A percentile compares a stretch with the other conserved stretches of the same genome.
Evolutionary conservation across 1,140 invertebrate genomes (phyloP).

Genomic region (Ylistrum balloti): DNA sequence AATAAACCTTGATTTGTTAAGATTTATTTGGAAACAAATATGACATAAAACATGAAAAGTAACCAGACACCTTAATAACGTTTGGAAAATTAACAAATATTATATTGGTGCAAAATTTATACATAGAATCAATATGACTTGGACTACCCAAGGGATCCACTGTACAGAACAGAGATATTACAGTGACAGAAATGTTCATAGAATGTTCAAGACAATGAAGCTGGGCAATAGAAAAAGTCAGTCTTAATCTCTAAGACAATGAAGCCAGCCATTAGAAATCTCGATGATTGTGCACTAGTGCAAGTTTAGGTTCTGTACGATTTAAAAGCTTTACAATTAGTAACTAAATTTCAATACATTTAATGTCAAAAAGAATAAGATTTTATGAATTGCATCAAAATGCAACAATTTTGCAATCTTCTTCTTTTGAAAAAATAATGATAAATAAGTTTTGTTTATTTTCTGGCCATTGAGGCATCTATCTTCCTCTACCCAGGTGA

Average conservation of each 20-base stretch:
- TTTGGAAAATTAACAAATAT: background rate
- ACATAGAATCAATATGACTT: background rate
- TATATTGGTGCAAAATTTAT: background rate
- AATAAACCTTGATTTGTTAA: conserved; percentile 2
- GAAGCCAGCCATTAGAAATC: background rate
- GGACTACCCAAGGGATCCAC: background rate
- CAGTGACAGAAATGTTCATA: no score
- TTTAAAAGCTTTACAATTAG: background rate
- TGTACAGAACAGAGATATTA: background rate
- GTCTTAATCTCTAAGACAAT: background rate
- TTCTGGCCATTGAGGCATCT: no score
- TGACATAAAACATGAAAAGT: conserved; percentile 29
- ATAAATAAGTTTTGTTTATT: no score
- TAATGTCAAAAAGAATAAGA: background rate
- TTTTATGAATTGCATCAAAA: background rate
- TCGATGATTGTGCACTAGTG: background rate
- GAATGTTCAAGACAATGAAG: background rate
- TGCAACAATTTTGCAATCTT: background rate
- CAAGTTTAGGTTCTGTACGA: background rate
- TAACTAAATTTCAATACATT: background rate
- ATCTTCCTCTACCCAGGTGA: no score
- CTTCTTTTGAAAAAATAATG: background rate
- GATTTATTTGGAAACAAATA: conserved; percentile 15
- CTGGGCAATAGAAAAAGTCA: background rate
- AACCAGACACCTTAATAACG: background rate